phyloP scores from a whole-genome alignment of 37 sponge, comb jelly and placozoan genomes.

The Mnemiopsis leidyi region DNA sequence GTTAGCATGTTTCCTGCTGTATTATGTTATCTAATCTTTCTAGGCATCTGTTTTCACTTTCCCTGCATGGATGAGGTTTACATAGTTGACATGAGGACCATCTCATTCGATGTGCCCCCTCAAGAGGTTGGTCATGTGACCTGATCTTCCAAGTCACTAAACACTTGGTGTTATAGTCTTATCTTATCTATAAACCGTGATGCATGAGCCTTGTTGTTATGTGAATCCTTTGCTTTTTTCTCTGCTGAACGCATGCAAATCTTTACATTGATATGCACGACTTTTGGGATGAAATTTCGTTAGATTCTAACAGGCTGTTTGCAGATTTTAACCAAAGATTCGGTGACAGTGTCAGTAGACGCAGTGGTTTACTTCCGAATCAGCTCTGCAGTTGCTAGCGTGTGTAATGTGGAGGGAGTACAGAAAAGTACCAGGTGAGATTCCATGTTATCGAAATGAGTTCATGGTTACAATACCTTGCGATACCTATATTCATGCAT shows the following conservation, averaged over 20 bases:
- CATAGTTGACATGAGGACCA: constrained; percentile 82
- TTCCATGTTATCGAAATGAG: too few species aligned
- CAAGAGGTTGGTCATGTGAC: constrained; percentile 78
- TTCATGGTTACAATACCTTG: too few species aligned
- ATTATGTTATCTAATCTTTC: neutral
- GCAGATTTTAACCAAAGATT: constrained; percentile 94
- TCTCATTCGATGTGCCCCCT: constrained; percentile 86
- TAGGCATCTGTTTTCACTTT: constrained; percentile 80
- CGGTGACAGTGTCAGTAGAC: constrained; percentile 91
- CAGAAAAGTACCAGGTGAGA: constrained; percentile 23
- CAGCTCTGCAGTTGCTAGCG: constrained; percentile 74
- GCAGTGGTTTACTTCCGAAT: constrained; percentile 91
- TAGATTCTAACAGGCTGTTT: too few species aligned
- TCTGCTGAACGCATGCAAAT: too few species aligned
- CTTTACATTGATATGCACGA: too few species aligned
- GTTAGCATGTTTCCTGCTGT: neutral
- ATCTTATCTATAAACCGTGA: too few species aligned
- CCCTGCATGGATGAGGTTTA: constrained; percentile 80
- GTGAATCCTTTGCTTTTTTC: too few species aligned
- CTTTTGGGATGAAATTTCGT: too few species aligned
- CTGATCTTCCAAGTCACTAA: too few species aligned
- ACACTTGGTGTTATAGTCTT: too few species aligned
- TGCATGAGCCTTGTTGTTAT: too few species aligned
- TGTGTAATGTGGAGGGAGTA: constrained; percentile 72
- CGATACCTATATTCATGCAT: too few species aligned